Evolutionary conservation across 2,797 vertebrate species (phyloP).

Genomic region (Vireo griseus): DNA sequence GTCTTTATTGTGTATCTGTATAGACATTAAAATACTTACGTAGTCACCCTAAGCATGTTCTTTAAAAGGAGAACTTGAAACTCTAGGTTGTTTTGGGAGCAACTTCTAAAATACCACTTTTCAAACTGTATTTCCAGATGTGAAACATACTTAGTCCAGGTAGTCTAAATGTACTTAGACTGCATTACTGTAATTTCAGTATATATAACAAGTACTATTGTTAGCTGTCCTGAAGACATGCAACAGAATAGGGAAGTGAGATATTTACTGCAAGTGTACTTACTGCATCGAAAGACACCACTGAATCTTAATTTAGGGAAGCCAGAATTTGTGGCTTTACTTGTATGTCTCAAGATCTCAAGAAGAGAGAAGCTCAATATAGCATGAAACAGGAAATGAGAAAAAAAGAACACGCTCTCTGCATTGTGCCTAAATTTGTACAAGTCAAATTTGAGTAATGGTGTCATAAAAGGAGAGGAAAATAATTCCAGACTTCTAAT

Average conservation of each 20-base stretch:
- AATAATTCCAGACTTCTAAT: not conserved
- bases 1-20: not conserved
- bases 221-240: not conserved
- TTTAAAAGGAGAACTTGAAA: not conserved
- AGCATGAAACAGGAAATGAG: not conserved
- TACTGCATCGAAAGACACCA: not conserved
- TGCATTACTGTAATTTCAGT: not conserved
- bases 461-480: not conserved
- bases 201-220: not conserved
- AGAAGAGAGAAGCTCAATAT: not conserved
- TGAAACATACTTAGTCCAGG: not conserved
- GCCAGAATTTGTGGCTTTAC: not conserved
- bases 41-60: not conserved
- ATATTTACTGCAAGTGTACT: not conserved
- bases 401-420: not conserved
- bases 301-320: not conserved
- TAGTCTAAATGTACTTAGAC: not conserved
- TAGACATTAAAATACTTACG: fast-evolving
- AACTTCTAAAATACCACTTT: not conserved
- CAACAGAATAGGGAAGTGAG: not conserved
- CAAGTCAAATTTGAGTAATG: not conserved
- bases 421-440: not conserved
- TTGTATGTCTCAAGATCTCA: not conserved
- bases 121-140: not conserved
- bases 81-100: not conserved